Evolutionary conservation across 2,888 invertebrate species (phyloP).

Genomic region (Andricus quercusramuli): DNA sequence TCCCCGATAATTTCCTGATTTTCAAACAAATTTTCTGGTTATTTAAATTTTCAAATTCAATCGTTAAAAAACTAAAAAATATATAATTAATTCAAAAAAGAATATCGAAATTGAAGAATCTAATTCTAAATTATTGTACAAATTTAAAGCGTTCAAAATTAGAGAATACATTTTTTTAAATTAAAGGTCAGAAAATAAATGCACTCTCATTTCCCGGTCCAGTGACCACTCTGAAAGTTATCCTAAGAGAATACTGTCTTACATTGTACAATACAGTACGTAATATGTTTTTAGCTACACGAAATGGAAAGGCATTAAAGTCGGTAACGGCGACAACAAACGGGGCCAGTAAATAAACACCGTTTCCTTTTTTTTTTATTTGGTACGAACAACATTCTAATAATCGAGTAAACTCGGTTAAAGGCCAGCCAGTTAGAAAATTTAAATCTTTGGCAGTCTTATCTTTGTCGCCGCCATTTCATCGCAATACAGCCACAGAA

Average conservation of each 20-base stretch:
- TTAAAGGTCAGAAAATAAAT: neutral
- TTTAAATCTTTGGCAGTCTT: constrained; percentile 53
- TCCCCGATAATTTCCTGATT: neutral
- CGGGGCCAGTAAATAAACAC: constrained; percentile 4
- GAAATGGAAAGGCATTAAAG: constrained; percentile 35
- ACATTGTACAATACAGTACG: constrained; percentile 12
- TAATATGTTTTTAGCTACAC: neutral
- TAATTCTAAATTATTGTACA: too few species aligned
- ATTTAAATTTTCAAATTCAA: neutral
- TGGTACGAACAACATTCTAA: constrained; percentile 34
- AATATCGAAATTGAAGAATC: too few species aligned
- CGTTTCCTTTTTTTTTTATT: constrained; percentile 21
- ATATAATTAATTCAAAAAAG: neutral
- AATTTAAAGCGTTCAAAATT: too few species aligned
- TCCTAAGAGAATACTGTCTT: constrained; percentile 31
- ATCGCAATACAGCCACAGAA: constrained; percentile 15
- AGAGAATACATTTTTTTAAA: too few species aligned
- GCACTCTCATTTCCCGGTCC: neutral
- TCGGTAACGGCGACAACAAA: constrained; percentile 40
- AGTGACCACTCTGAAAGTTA: neutral
- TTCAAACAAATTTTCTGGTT: neutral
- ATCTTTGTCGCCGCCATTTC: constrained; percentile 28
- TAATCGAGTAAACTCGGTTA: constrained; percentile 28
- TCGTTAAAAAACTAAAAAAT: neutral
- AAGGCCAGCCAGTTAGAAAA: constrained; percentile 37